Base-by-base conservation (phyloP, 1,140 invertebrate species). In the Aphaenogaster ashmeadi region DNA sequence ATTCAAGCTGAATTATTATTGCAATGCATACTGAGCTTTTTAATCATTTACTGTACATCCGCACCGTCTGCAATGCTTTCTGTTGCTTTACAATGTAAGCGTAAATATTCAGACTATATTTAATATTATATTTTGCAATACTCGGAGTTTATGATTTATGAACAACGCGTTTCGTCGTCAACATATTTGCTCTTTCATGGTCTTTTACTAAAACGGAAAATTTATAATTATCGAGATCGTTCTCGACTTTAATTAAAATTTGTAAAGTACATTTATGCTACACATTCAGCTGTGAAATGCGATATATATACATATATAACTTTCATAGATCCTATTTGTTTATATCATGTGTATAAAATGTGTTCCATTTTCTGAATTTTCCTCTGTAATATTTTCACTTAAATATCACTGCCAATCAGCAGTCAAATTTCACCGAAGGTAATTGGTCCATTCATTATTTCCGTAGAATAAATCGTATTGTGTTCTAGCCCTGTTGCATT, bases 381-480 rank as follows among this genome's bases (percentile, higher is more conserved):
- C 33, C 11, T 41, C 50, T n/a, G 62, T 50, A 47, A 84, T 50
- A 50, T 75, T 60, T 75, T 47, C 13, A 50, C 41, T 74, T 75
- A 47, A 75, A 84, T 47, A 58, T 56, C 54, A n/a, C 54, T 60
- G 15, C 80, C 69, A 58, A 75, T 84, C 80, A 84, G 11, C 54
- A 75, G 38, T 60, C 54, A 72, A 74, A 60, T 75, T 75, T 60
- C 13, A 62, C 21, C 7, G 27, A 84, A 84, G 75, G 27, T 84
- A 84, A 84, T 84, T 75, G 69, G 44, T 60, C 41, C n/a, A 60
- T 75, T 84, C 41, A 84, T 84, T 84, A 84, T 75, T 84, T 74
- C 47, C 18, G 33, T 54, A 58, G 33, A 2, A 75, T 47, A 74
- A 84, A 84, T 84, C 33, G 3, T 27, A 54, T 36, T 60, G 47